Evolutionary conservation across 2,797 vertebrate species (phyloP).

Genomic region (Apogon talboti): DNA sequence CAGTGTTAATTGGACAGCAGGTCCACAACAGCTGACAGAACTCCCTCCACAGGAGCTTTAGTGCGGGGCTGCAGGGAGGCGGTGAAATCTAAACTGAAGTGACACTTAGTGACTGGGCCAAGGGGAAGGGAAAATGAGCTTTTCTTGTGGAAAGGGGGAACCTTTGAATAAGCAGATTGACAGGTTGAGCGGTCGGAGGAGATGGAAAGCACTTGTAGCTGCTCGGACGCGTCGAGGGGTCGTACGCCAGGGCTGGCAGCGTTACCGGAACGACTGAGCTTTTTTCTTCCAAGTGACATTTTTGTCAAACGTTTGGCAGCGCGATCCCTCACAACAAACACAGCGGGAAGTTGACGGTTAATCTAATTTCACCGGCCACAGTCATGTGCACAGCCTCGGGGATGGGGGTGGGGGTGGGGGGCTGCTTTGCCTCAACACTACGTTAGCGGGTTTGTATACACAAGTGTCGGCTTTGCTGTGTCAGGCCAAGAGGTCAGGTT

Average conservation of each 20-base stretch:
- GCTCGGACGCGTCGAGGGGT: conserved; percentile 62
- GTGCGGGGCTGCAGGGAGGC: conserved; percentile 63
- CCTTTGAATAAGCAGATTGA: conserved; percentile 81
- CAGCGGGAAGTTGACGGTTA: conserved; percentile 67
- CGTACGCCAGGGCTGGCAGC: conserved; percentile 66
- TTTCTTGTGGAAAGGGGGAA: conserved; percentile 64
- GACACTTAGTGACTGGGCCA: conserved; percentile 79
- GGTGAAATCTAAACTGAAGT: conserved; percentile 82
- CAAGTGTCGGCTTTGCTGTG: conserved; percentile 19
- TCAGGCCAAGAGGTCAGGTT: not conserved
- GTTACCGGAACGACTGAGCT: conserved; percentile 29
- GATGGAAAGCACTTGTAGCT: conserved; percentile 80
- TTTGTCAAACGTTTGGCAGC: conserved; percentile 75
- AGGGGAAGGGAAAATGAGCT: conserved; percentile 73
- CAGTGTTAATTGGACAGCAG: conserved; percentile 77
- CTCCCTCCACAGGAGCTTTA: conserved; percentile 61
- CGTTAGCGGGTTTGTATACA: conserved; percentile 49
- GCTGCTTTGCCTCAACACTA: conserved; percentile 44
- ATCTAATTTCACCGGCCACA: conserved; percentile 70
- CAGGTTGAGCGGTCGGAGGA: conserved; percentile 76
- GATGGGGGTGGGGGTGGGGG: conserved; percentile 27
- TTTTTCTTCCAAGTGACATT: conserved; percentile 65
- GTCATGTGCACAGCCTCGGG: conserved; percentile 48
- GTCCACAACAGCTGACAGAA: conserved; percentile 54
- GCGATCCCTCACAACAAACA: conserved; percentile 71